These are phyloP conservation scores for Drosophila rubida DNA, from an alignment of 2,888 invertebrate genomes.

Conservation along the genomic window DNA sequence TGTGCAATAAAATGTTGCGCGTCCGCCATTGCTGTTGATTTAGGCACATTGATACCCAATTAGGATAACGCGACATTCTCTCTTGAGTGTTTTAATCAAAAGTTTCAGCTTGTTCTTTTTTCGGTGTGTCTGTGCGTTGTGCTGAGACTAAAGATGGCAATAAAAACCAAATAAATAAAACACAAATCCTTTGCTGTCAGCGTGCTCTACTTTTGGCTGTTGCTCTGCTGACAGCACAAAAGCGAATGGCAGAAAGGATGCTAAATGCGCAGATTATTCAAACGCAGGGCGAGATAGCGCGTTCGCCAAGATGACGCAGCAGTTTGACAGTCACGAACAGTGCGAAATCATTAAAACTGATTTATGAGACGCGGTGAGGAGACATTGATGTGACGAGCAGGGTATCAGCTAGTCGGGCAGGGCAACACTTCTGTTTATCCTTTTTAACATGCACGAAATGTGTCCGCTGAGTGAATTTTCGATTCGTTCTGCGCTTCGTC, in stretches of 20 bases:
- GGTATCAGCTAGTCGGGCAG: conserved; percentile 27
- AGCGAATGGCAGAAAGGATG: conserved; percentile 43
- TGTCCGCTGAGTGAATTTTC: conserved; percentile 73
- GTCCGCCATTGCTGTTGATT: conserved; percentile 59
- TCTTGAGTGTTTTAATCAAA: conserved; percentile 74
- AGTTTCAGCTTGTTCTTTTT: conserved; percentile 38
- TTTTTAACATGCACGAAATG: conserved; percentile 62
- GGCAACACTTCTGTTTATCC: conserved; percentile 17
- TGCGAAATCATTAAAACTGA: conserved; percentile 31
- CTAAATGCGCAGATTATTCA: conserved; percentile 55
- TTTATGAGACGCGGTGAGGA: conserved; percentile 30
- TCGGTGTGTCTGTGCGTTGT: conserved; percentile 13
- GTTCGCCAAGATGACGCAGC: conserved; percentile 25
- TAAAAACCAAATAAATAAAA: conserved; percentile 74
- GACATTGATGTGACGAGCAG: conserved; percentile 18
- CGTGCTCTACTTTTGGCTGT: neutral
- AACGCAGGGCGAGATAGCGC: conserved; percentile 10
- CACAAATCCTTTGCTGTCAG: conserved; percentile 71
- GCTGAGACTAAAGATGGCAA: conserved; percentile 51
- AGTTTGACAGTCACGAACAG: conserved; percentile 16
- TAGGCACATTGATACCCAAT: conserved; percentile 79
- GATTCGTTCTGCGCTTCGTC: conserved; percentile 47
- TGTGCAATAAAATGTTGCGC: conserved; percentile 73
- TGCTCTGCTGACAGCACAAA: conserved; percentile 16
- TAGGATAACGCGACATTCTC: conserved; percentile 74